phyloP scores from a whole-genome alignment of 2,113 vertebrate species.

The Rhinolophus sinicus region DNA sequence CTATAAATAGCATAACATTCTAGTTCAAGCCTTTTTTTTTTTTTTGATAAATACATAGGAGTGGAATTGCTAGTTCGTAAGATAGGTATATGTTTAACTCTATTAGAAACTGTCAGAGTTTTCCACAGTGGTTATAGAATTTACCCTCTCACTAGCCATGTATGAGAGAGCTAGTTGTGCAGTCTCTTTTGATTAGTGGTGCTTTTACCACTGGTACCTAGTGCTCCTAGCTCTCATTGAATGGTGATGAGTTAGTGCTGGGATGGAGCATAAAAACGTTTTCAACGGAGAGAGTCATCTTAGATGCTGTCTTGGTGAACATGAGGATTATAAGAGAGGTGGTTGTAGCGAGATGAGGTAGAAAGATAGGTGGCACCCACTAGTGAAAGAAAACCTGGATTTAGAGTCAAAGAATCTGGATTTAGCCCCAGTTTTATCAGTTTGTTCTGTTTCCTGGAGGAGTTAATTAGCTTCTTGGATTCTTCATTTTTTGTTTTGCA shows the following conservation, averaged over 20 bases:
- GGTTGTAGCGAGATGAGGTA: neutral
- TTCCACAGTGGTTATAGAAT: neutral
- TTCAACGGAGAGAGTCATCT: neutral
- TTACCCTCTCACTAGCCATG: neutral
- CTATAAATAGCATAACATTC: slow-evolving; percentile 14
- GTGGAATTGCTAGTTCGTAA: neutral
- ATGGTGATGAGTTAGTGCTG: neutral
- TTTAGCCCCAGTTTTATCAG: neutral
- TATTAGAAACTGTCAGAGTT: neutral
- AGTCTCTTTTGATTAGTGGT: neutral
- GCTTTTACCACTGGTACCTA: neutral
- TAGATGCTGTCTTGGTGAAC: neutral
- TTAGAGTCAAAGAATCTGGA: neutral
- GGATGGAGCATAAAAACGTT: neutral
- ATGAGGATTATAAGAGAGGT: neutral
- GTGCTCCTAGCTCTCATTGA: neutral
- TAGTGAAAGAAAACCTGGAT: neutral
- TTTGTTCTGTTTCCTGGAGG: neutral
- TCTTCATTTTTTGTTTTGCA: slow-evolving; percentile 27
- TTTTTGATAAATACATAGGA: neutral
- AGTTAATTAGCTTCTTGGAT: neutral
- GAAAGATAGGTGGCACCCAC: neutral
- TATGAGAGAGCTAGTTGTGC: neutral
- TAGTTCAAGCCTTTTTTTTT: neutral
- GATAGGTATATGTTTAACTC: neutral